Evolutionary conservation across 1,140 invertebrate species (phyloP), one percentile per base, ranked within the genome.

Genomic region (Ceratosolen fusciceps): DNA sequence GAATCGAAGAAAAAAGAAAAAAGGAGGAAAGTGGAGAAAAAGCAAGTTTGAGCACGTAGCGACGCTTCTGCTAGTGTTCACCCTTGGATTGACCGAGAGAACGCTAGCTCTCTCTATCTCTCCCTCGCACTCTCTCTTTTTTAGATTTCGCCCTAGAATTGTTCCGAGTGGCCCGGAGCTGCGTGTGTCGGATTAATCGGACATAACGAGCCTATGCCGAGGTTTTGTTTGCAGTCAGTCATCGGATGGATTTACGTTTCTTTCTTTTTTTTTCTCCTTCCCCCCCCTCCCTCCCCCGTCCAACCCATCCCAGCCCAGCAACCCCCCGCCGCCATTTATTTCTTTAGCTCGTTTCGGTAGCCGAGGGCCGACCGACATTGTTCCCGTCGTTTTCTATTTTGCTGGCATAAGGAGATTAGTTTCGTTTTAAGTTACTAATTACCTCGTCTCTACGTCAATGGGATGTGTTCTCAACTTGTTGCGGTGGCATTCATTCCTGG

Each of bases 371-470:
- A 52, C 24, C 37, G 3, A 60, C 54, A 71, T 65, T 74, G 68
- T 74, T 72, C 79, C 74, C 56, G 19, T 68, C 56, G 19, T 77
- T 72, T 76, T 73, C 67, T 62, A 80, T 76, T 77, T 80, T 67
- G 65, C 58, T 54, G 68, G 39, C 52, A 52, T 80, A 80, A 76
- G 74, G 26, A 76, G 79, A 80, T 80, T 80, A 80, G 74, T 71
- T 24, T 80, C 79, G 79, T 80, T 80, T 80, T 76, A 72, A 80
- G 74, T 75, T 75, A 71, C 79, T 75, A 80, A 80, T 80, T 80
- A 80, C 12, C 2, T 21, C 39, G 68, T 8, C 2, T 21, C 39
- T 52, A 62, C 14, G 49, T 34, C 65, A 78, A 72, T 78, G 29
- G 43, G 67, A 72, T 52, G 21, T 68, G 39, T 58, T 31, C 58